phyloP scores from a whole-genome alignment of 1,140 invertebrate genomes.

The Cydia strobilella region DNA sequence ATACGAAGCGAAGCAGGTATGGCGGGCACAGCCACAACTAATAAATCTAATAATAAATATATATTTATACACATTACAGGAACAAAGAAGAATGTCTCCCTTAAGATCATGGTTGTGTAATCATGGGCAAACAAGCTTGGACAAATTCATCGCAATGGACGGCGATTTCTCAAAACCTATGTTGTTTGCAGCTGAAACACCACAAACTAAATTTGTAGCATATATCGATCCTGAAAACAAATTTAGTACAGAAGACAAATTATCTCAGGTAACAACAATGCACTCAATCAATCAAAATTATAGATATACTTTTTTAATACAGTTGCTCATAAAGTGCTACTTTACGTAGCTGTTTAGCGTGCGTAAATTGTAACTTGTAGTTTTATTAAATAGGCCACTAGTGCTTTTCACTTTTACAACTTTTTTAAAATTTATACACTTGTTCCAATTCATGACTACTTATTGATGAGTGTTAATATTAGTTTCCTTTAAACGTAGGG shows the following conservation, averaged over 20 bases:
- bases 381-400: too few species aligned
- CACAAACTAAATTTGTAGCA: constrained; percentile 92
- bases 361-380: too few species aligned
- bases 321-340: too few species aligned
- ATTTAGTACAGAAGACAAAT: constrained; percentile 93
- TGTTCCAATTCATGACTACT: too few species aligned
- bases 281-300: neutral
- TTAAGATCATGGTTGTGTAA: constrained; percentile 95
- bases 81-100: constrained; percentile 91
- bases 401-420: too few species aligned
- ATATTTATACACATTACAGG: constrained; percentile 73
- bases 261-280: constrained; percentile 88
- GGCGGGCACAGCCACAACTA: too few species aligned
- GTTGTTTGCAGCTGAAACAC: constrained; percentile 92
- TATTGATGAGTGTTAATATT: too few species aligned
- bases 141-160: constrained; percentile 90
- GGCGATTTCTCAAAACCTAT: constrained; percentile 87
- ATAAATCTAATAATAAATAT: constrained; percentile 33
- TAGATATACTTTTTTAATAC: too few species aligned
- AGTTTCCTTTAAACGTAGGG: too few species aligned
- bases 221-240: constrained; percentile 97
- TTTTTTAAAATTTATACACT: too few species aligned
- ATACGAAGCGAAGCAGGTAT: too few species aligned
- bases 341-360: too few species aligned
- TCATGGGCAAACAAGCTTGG: constrained; percentile 90